Conservation (phyloP, 2,797 vertebrate species). For the Clarias laeviceps region DNA sequence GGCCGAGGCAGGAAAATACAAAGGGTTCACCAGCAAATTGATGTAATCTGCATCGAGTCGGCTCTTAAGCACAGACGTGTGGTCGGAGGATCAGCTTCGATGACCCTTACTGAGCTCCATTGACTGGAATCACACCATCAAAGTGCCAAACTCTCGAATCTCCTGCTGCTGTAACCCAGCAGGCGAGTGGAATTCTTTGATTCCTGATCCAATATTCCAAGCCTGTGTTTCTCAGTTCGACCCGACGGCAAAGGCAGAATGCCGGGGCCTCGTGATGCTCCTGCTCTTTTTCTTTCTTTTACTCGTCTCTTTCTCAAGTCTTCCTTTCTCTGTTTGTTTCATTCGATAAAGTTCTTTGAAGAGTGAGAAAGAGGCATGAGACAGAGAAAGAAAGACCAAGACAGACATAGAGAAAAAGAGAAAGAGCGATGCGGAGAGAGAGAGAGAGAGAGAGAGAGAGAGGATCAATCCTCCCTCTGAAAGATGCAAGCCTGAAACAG, state of each 20-base stretch:
- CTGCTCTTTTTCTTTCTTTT: slow-evolving; percentile 51
- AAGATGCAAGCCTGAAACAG: slow-evolving; percentile 69
- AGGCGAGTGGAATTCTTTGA: slow-evolving; percentile 44
- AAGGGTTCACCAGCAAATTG: slow-evolving; percentile 42
- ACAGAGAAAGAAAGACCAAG: slow-evolving; percentile 13
- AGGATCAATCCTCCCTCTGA: slow-evolving; percentile 73
- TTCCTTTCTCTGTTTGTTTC: slow-evolving; percentile 66
- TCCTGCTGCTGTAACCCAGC: slow-evolving; percentile 34
- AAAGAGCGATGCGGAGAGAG: slow-evolving; percentile 41
- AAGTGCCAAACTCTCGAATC: slow-evolving; percentile 39
- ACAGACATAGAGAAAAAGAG: slow-evolving; percentile 52
- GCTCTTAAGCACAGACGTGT: slow-evolving; percentile 20
- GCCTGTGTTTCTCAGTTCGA: slow-evolving; percentile 31
- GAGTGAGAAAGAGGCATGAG: slow-evolving; percentile 53
- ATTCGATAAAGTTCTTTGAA: slow-evolving; percentile 75
- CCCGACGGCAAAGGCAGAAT: slow-evolving; percentile 30
- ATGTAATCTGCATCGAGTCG: slow-evolving; percentile 40
- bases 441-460: slow-evolving; percentile 61
- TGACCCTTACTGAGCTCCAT: slow-evolving; percentile 37
- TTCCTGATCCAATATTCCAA: slow-evolving; percentile 50
- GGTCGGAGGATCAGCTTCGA: slow-evolving; percentile 26
- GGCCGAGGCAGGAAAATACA: slow-evolving; percentile 2
- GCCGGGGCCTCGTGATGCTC: slow-evolving; percentile 45
- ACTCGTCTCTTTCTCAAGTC: slow-evolving; percentile 38
- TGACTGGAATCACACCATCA: slow-evolving; percentile 48